Percentiles rank a stretch among this genome's conserved stretches.
These are phyloP conservation scores for Matsumyia berberina DNA, from an alignment of 2,888 invertebrate species.

Conservation along the genomic window DNA sequence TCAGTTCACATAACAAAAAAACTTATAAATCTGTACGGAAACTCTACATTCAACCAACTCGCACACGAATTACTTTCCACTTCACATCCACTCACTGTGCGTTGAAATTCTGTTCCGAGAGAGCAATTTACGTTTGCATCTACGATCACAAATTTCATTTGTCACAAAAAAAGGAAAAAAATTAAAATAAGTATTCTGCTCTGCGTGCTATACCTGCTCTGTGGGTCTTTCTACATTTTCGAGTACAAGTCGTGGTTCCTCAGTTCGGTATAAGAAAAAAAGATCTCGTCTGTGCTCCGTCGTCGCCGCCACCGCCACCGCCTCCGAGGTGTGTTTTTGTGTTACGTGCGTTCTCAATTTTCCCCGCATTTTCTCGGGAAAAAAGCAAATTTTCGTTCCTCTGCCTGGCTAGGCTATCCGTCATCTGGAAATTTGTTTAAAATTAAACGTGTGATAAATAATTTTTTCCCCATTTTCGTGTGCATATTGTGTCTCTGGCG, in stretches of 20 bases:
- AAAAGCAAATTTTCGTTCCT: not conserved
- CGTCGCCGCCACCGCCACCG: not conserved
- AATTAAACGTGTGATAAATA: conserved; percentile 35
- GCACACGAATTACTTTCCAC: conserved; percentile 22
- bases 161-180: conserved; percentile 36
- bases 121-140: conserved; percentile 17
- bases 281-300: conserved; percentile 32
- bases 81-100: conserved; percentile 27
- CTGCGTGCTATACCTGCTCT: conserved; percentile 47
- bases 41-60: conserved; percentile 1
- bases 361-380: conserved; percentile 12
- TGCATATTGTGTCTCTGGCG: not conserved
- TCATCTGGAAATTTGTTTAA: conserved; percentile 52
- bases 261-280: conserved; percentile 39
- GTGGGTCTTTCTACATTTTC: conserved; percentile 8
- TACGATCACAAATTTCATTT: conserved; percentile 45
- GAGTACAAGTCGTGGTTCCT: conserved; percentile 17
- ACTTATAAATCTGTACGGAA: conserved; percentile 24
- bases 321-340: conserved; percentile 23
- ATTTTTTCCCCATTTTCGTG: conserved; percentile 27
- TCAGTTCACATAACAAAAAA: conserved; percentile 39
- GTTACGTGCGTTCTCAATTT: conserved; percentile 56
- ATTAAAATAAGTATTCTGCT: conserved; percentile 31
- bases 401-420: not conserved
- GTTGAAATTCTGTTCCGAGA: conserved; percentile 19